phyloP scores from a whole-genome alignment of 2,797 vertebrate species.

The Periophthalmus magnuspinnatus region DNA sequence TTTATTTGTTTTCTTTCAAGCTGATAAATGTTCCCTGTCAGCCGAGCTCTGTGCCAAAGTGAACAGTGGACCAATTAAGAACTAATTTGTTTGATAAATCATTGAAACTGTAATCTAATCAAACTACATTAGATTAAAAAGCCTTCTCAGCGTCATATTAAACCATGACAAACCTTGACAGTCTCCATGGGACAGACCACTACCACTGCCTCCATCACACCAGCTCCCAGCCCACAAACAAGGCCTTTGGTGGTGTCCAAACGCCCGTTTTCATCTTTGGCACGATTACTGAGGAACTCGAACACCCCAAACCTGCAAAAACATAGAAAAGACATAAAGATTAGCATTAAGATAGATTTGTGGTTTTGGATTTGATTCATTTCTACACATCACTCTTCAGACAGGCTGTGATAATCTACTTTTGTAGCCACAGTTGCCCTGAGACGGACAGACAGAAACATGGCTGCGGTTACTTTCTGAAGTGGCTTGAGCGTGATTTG shows the following conservation, averaged over 20 bases:
- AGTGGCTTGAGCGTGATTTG: neutral
- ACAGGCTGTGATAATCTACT: neutral
- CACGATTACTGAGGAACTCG: conserved; percentile 92
- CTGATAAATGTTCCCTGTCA: neutral
- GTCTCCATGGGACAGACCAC: conserved; percentile 97
- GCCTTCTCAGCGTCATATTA: neutral
- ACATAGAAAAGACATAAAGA: neutral
- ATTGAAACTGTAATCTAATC: neutral
- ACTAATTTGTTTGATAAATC: neutral
- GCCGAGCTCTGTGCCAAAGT: neutral
- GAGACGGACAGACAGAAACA: neutral
- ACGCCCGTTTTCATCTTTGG: conserved; percentile 84
- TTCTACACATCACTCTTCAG: neutral
- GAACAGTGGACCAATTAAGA: neutral
- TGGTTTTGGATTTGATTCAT: no score
- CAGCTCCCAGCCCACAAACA: conserved; percentile 89
- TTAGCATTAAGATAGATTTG: neutral
- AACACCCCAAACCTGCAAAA: conserved; percentile 88
- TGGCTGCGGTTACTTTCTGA: no score
- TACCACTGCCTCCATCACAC: conserved; percentile 87
- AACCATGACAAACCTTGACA: conserved; percentile 79
- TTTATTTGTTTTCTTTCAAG: conserved; percentile 1
- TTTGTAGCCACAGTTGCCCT: neutral
- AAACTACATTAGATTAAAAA: neutral
- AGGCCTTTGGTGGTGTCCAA: conserved; percentile 87